Conservation (phyloP, 2,888 invertebrate genomes). For the Coremacera marginata region DNA sequence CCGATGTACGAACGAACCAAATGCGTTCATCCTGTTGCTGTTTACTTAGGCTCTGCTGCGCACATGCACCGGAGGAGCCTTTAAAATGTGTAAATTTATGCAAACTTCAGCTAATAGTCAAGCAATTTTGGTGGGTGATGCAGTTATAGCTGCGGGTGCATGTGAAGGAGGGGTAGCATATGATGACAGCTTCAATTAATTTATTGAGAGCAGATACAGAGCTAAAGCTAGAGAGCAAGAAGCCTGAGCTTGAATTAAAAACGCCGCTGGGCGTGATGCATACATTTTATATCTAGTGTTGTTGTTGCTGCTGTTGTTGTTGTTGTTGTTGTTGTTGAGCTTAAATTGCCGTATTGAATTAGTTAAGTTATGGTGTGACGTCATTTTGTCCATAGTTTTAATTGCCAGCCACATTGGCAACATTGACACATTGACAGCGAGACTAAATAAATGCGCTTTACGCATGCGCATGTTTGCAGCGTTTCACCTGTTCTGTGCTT, state of each 20-base stretch:
- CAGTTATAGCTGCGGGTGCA: background rate
- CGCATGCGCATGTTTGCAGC: conserved; percentile 29
- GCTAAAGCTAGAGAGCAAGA: too few species aligned
- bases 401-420: background rate
- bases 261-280: too few species aligned
- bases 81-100: too few species aligned
- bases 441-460: conserved; percentile 27
- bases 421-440: conserved; percentile 27
- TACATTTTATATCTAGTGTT: background rate
- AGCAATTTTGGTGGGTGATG: too few species aligned
- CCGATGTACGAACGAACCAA: background rate
- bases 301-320: background rate
- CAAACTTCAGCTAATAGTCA: too few species aligned
- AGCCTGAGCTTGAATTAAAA: too few species aligned
- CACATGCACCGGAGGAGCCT: too few species aligned
- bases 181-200: conserved; percentile 28
- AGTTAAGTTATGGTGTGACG: background rate
- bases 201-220: background rate
- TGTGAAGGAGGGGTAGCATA: background rate
- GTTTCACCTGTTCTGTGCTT: background rate
- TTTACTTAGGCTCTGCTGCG: too few species aligned
- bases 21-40: too few species aligned
- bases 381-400: conserved; percentile 2
- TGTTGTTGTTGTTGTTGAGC: background rate
- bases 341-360: conserved; percentile 3